A percentile compares a stretch with the other conserved stretches of the same genome.
Conservation (phyloP, 2,888 invertebrate species). For the Chaitophorus viminalis region DNA sequence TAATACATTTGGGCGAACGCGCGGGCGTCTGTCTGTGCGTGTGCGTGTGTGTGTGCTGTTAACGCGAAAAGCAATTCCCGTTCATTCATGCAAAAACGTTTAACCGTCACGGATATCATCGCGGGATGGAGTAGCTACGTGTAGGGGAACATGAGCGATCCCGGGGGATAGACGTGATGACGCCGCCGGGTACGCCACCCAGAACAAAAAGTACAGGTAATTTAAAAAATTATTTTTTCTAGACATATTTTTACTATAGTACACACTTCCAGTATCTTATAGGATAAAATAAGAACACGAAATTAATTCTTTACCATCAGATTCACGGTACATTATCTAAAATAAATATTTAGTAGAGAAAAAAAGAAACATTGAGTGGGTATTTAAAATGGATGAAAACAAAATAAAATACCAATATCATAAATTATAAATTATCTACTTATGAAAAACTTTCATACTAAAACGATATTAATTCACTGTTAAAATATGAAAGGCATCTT, state of each 20-base stretch:
- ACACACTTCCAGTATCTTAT: neutral
- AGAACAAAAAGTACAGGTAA: constrained; percentile 54
- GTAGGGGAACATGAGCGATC: constrained; percentile 55
- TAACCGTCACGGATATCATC: constrained; percentile 36
- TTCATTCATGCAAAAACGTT: constrained; percentile 55
- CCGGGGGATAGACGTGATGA: constrained; percentile 60
- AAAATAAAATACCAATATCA: too few species aligned
- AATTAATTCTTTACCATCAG: neutral
- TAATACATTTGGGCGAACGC: constrained; percentile 46
- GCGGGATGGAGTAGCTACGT: constrained; percentile 39
- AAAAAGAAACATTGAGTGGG: too few species aligned
- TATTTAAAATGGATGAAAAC: too few species aligned
- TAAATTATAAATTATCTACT: too few species aligned
- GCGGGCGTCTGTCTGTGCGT: constrained; percentile 18
- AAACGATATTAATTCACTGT: too few species aligned
- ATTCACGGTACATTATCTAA: neutral
- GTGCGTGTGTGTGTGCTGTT: constrained; percentile 14
- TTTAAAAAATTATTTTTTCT: neutral
- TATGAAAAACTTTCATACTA: too few species aligned
- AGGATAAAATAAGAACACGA: neutral
- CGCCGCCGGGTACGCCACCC: constrained; percentile 61
- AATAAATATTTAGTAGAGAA: neutral
- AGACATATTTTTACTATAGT: neutral
- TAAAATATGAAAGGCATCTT: too few species aligned
- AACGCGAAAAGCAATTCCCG: constrained; percentile 39